phyloP scores from a whole-genome alignment of 2,888 invertebrate genomes.

The Parasteatoda lunata region DNA sequence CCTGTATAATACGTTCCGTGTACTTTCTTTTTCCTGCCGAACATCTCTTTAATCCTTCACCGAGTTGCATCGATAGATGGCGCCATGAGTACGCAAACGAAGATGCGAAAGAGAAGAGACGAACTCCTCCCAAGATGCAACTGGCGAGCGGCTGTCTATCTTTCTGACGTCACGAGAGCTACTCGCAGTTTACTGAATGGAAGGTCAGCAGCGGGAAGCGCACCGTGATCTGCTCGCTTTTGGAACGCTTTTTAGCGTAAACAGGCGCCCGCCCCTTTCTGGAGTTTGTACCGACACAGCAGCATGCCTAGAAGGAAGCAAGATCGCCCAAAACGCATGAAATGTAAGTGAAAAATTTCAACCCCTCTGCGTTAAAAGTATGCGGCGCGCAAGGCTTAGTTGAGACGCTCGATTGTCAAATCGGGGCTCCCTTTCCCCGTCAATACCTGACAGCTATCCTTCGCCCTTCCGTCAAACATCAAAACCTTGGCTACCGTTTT shows the following conservation, averaged over 20 bases:
- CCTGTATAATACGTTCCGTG: too few species aligned
- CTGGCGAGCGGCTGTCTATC: constrained; percentile 68
- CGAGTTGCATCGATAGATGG: constrained; percentile 30
- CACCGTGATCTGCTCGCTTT: constrained; percentile 67
- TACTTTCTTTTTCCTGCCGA: background rate
- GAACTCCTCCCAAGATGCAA: constrained; percentile 67
- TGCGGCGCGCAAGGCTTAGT: constrained; percentile 43
- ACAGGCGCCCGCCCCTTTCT: constrained; percentile 63
- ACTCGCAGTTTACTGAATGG: constrained; percentile 70
- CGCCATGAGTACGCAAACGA: constrained; percentile 1
- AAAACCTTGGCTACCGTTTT: constrained; percentile 49
- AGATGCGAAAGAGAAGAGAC: background rate
- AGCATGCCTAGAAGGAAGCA: constrained; percentile 69
- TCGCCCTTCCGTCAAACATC: constrained; percentile 65
- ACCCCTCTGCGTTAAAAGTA: background rate
- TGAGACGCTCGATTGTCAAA: constrained; percentile 54
- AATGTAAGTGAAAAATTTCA: constrained; percentile 65
- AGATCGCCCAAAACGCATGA: constrained; percentile 68
- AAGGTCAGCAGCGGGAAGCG: constrained; percentile 70
- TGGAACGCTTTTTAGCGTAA: constrained; percentile 66
- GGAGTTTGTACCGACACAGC: constrained; percentile 44
- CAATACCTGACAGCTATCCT: constrained; percentile 67
- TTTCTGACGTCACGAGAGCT: constrained; percentile 69
- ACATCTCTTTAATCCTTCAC: background rate
- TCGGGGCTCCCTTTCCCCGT: constrained; percentile 43